phyloP scores from a whole-genome alignment of 1,140 invertebrate genomes.

The Lamellibrachia luymesi region DNA sequence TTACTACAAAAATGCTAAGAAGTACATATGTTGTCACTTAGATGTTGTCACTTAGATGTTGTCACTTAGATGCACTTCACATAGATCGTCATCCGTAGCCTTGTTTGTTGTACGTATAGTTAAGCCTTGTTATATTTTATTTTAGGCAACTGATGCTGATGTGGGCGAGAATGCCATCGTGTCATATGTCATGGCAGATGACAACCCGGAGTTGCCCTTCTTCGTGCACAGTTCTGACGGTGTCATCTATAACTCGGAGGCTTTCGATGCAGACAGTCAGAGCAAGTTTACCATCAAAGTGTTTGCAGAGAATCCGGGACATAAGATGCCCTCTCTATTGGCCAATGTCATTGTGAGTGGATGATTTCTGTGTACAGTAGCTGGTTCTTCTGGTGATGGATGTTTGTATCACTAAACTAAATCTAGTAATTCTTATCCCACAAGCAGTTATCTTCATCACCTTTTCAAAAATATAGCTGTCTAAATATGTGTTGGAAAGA shows the following conservation, averaged over 20 bases:
- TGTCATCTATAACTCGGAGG: slow-evolving; percentile 72
- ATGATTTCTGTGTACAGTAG: no score
- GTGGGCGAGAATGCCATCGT: slow-evolving; percentile 77
- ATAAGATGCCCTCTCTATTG: background rate
- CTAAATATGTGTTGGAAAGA: no score
- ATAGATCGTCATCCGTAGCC: background rate
- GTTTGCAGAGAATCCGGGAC: slow-evolving; percentile 19
- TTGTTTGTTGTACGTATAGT: background rate
- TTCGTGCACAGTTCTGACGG: slow-evolving; percentile 29
- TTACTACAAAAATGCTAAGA: no score
- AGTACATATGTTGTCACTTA: background rate
- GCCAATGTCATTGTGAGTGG: background rate
- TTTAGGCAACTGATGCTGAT: slow-evolving; percentile 76
- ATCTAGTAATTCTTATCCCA: no score
- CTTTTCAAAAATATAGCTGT: no score
- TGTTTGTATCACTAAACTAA: no score
- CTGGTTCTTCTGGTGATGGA: no score
- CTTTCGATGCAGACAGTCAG: slow-evolving; percentile 65
- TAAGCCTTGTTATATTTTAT: slow-evolving; percentile 31
- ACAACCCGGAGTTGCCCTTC: slow-evolving; percentile 48
- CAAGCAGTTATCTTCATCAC: no score
- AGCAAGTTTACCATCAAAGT: slow-evolving; percentile 8
- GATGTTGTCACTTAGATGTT: background rate
- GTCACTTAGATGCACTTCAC: background rate
- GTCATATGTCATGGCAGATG: slow-evolving; percentile 68